Evolutionary conservation across 23 tunicate species (phyloP).

Genomic region (Phallusia fumigata): DNA sequence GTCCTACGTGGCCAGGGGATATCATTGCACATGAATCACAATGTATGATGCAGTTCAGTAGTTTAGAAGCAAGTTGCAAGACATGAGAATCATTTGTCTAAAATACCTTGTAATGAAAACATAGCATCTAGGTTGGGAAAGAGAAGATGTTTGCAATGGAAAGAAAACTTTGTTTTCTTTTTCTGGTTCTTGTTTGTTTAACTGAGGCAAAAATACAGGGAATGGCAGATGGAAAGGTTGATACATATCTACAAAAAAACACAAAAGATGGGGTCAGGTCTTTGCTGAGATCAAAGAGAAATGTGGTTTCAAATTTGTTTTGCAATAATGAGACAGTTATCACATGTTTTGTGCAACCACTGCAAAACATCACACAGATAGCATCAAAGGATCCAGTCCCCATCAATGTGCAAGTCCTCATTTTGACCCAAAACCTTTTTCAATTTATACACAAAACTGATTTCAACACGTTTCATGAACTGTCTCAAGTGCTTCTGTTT

Average conservation of each 20-base stretch:
- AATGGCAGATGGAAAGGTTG: no score
- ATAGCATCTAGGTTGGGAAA: no score
- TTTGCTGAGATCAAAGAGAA: constrained; percentile 3
- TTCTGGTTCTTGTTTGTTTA: no score
- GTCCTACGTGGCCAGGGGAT: no score
- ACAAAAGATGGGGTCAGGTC: background rate
- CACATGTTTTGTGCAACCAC: background rate
- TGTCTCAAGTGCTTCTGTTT: background rate
- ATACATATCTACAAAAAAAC: background rate
- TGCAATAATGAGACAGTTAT: background rate
- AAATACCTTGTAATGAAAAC: no score
- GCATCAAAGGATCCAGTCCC: background rate
- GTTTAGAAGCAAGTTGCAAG: no score
- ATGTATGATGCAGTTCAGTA: no score
- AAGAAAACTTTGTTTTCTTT: no score
- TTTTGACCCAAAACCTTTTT: background rate
- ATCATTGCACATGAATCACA: no score
- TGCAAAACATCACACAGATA: background rate
- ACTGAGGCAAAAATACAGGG: no score
- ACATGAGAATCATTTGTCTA: no score
- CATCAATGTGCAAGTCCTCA: background rate
- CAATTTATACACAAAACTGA: background rate
- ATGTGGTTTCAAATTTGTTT: background rate
- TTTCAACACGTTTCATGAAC: background rate
- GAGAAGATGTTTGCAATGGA: no score